phyloP scores from a whole-genome alignment of 2,797 vertebrate species.

The Sus cebifrons region DNA sequence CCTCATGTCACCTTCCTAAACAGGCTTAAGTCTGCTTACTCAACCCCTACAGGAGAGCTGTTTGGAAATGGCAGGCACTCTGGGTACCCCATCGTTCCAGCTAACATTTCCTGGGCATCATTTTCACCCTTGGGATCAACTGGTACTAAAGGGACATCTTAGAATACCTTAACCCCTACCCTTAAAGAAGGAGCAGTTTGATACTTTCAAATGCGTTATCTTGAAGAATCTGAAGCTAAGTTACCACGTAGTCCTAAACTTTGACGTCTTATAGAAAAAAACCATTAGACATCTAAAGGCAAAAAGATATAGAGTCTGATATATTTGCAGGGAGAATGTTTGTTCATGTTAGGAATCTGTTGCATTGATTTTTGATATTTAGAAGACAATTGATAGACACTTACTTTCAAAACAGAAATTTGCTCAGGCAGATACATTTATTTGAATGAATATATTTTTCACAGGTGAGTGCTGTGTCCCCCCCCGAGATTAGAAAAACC shows the following conservation, averaged over 20 bases:
- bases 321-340: not conserved
- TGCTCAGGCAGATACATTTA: not conserved
- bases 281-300: not conserved
- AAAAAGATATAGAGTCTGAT: conserved; percentile 28
- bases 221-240: conserved; percentile 20
- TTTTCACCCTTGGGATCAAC: not conserved
- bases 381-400: not conserved
- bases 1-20: not conserved
- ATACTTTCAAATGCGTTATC: conserved; percentile 28
- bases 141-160: not conserved
- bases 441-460: conserved; percentile 32
- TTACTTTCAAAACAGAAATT: conserved; percentile 45
- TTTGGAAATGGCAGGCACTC: not conserved
- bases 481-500: not conserved
- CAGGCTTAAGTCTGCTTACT: not conserved
- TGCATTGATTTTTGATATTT: conserved; percentile 26
- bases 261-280: not conserved
- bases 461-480: not conserved
- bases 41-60: not conserved
- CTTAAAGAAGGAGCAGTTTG: not conserved
- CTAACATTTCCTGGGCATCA: not conserved
- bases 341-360: not conserved
- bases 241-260: not conserved
- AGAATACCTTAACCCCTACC: not conserved
- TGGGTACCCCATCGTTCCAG: not conserved